Evolutionary conservation across 2,888 invertebrate species (phyloP).

Genomic region (Trachelus tabidus): DNA sequence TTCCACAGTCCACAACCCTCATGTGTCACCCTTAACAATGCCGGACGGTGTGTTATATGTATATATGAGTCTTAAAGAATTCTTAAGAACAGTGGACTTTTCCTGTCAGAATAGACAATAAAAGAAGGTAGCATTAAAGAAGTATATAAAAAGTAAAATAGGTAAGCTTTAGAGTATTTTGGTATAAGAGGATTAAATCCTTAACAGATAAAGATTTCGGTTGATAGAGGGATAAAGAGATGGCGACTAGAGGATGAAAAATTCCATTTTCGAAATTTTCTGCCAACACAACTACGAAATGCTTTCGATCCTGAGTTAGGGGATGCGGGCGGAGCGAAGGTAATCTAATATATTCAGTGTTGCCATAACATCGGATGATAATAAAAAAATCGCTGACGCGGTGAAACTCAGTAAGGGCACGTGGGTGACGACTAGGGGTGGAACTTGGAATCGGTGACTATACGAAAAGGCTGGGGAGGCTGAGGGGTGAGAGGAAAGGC

Average conservation of each 20-base stretch:
- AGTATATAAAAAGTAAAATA: background rate
- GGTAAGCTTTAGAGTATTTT: background rate
- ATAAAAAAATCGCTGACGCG: constrained; percentile 21
- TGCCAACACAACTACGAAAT: background rate
- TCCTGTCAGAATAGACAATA: background rate
- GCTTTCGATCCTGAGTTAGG: background rate
- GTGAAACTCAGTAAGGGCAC: background rate
- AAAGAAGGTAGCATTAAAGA: background rate
- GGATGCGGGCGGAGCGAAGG: background rate
- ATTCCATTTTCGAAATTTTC: background rate
- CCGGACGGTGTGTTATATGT: background rate
- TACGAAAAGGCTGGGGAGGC: background rate
- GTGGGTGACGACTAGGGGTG: background rate
- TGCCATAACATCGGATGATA: constrained; percentile 23
- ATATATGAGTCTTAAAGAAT: background rate
- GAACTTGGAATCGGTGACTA: background rate
- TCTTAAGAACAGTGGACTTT: background rate
- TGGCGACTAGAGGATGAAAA: background rate
- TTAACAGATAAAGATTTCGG: background rate
- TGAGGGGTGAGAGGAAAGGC: background rate
- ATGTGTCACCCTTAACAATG: background rate
- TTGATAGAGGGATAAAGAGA: background rate
- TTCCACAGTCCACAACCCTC: background rate
- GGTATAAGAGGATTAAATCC: background rate
- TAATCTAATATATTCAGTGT: constrained; percentile 24